Conservation (phyloP, 2,113 vertebrate species). For the Pollachius pollachius region DNA sequence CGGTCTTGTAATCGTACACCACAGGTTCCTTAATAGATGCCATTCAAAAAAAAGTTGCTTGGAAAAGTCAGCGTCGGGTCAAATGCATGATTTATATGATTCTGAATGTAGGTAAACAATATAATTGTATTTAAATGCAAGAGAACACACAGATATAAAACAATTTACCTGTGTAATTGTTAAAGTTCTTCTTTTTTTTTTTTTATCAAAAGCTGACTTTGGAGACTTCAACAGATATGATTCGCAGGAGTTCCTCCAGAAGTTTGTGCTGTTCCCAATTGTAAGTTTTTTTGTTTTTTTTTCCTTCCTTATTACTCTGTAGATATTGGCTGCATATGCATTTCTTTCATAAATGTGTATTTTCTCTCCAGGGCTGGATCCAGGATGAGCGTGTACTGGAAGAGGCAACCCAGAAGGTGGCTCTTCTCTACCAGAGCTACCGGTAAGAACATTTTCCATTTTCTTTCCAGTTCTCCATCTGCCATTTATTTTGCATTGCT, state of each 20-base stretch:
- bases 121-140: conserved; percentile 4
- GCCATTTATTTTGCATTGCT: neutral
- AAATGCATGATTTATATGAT: conserved; percentile 14
- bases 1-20: conserved; percentile 21
- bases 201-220: conserved; percentile 84
- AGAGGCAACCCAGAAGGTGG: conserved; percentile 96
- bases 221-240: conserved; percentile 96
- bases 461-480: neutral
- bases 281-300: conserved; percentile 73
- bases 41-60: conserved; percentile 27
- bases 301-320: neutral
- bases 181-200: neutral
- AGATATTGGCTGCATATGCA: neutral
- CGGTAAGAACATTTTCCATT: conserved; percentile 71
- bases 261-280: conserved; percentile 94
- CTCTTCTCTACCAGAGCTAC: conserved; percentile 89
- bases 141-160: neutral
- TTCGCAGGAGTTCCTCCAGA: conserved; percentile 96
- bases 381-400: conserved; percentile 95
- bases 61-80: conserved; percentile 23
- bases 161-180: neutral
- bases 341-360: neutral
- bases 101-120: neutral
- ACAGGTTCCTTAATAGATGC: conserved; percentile 22
- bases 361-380: conserved; percentile 83